Evolutionary conservation across 2,797 vertebrate species (phyloP).

Genomic region (Myiotriccus ornatus): DNA sequence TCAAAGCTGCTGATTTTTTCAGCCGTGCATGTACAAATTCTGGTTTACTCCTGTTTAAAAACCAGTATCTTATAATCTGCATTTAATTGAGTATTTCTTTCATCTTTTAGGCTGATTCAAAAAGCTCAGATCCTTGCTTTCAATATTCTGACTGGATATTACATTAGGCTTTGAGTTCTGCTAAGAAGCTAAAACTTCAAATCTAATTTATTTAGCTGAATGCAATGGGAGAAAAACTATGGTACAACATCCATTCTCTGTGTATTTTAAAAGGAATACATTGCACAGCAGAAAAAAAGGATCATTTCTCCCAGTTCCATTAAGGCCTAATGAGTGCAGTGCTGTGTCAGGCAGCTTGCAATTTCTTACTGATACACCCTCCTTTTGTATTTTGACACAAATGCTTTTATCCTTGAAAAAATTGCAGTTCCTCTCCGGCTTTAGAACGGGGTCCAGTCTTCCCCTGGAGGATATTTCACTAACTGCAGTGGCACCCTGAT

Average conservation of each 20-base stretch:
- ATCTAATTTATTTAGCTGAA: neutral
- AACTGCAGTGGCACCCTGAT: neutral
- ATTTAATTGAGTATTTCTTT: neutral
- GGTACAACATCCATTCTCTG: neutral
- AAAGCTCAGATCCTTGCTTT: neutral
- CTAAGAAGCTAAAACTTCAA: neutral
- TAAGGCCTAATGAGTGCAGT: neutral
- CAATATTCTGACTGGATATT: neutral
- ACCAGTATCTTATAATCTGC: accelerated
- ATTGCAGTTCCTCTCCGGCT: neutral
- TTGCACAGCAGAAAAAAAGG: neutral
- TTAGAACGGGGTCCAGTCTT: neutral
- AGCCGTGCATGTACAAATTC: neutral
- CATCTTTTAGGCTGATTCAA: neutral
- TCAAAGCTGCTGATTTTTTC: neutral
- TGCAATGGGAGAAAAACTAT: neutral
- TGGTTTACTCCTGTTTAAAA: neutral
- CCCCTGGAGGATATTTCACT: neutral
- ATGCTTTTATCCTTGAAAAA: neutral
- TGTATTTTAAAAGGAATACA: neutral
- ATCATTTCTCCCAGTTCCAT: neutral
- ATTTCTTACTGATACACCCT: neutral
- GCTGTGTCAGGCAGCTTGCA: neutral
- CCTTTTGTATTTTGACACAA: neutral
- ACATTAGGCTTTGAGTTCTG: neutral